Percentiles rank a stretch among this genome's conserved stretches.
Conservation (phyloP, 2,797 vertebrate genomes). For the Varecia variegata region DNA sequence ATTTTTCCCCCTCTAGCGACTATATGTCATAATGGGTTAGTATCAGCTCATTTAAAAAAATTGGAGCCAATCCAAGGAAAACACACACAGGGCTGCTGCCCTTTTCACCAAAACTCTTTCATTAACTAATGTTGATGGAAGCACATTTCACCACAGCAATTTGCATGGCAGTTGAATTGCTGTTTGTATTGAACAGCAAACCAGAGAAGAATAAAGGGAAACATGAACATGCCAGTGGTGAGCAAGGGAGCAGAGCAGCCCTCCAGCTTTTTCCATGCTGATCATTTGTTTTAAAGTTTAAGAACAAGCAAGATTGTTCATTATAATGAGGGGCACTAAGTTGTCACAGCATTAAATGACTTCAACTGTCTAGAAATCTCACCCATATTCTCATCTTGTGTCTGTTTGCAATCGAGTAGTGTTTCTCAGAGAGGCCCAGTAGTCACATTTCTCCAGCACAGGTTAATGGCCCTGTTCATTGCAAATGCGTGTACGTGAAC, state of each 20-base stretch:
- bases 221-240: not conserved
- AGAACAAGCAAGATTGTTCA: not conserved
- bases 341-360: not conserved
- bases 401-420: not conserved
- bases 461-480: not conserved
- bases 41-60: conserved; percentile 62
- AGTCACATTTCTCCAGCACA: not conserved
- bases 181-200: conserved; percentile 64
- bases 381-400: not conserved
- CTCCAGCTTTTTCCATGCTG: conserved; percentile 41
- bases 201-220: conserved; percentile 68
- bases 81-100: not conserved
- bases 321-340: not conserved
- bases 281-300: not conserved
- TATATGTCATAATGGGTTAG: conserved; percentile 41
- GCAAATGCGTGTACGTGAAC: not conserved
- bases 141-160: conserved; percentile 58
- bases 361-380: not conserved
- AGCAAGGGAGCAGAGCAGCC: not conserved
- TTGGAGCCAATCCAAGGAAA: conserved; percentile 57
- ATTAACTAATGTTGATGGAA: conserved; percentile 59
- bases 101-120: conserved; percentile 54
- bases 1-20: not conserved
- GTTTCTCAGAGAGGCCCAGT: not conserved
- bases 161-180: conserved; percentile 60